A percentile compares a stretch with the other conserved stretches of the same genome.
phyloP scores from a whole-genome alignment of 2,113 vertebrate species.

The Eulacestoma nigropectus region DNA sequence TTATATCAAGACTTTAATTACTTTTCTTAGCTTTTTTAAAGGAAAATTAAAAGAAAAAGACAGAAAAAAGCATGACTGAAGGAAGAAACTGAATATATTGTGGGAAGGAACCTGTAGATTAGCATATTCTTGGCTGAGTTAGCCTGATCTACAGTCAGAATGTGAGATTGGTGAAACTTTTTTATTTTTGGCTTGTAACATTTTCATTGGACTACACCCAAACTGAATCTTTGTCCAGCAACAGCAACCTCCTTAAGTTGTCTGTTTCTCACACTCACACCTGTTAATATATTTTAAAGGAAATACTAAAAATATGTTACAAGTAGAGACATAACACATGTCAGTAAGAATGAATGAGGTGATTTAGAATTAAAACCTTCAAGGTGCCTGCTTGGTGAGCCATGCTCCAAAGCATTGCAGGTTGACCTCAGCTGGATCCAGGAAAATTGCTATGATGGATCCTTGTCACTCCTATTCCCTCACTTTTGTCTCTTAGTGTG shows the following conservation, averaged over 20 bases:
- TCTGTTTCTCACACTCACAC: conserved; percentile 1
- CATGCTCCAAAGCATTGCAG: neutral
- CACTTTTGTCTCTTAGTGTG: neutral
- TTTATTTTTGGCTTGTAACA: neutral
- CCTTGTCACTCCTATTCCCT: neutral
- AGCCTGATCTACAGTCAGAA: neutral
- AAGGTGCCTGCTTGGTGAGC: neutral
- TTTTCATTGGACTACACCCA: conserved; percentile 41
- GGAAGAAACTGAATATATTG: neutral
- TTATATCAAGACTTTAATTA: neutral
- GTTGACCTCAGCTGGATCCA: conserved; percentile 12
- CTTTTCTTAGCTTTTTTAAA: neutral
- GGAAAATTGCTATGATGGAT: neutral
- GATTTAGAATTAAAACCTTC: conserved; percentile 35
- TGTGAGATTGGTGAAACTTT: neutral
- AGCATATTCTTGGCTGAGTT: neutral
- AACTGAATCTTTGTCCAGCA: neutral
- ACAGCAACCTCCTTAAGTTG: neutral
- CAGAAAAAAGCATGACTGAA: neutral
- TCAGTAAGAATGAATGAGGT: conserved; percentile 34
- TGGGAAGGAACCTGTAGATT: neutral
- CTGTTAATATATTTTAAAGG: conserved; percentile 47
- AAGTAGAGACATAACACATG: conserved; percentile 2
- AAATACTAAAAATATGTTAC: conserved; percentile 32
- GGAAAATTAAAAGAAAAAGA: neutral